Percentiles rank a stretch among this genome's conserved stretches.
Conservation (phyloP, 2,797 vertebrate species). For the Garrulus glandarius region DNA sequence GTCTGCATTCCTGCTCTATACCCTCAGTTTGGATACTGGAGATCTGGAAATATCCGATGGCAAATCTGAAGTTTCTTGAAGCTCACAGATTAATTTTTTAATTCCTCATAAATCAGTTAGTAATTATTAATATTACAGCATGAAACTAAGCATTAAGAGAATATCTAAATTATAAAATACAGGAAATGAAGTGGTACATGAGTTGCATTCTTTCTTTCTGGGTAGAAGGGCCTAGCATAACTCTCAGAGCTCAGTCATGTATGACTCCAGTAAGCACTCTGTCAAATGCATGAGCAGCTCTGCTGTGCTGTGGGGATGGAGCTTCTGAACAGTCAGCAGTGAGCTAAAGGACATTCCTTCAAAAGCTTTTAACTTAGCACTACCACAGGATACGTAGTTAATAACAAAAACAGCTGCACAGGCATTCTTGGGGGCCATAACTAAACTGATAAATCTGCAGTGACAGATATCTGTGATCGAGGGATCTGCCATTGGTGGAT, state of each 20-base stretch:
- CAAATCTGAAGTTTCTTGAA: slow-evolving; percentile 43
- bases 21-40: slow-evolving; percentile 34
- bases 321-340: not conserved
- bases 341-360: not conserved
- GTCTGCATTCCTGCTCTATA: slow-evolving; percentile 50
- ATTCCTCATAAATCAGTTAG: slow-evolving; percentile 38
- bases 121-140: slow-evolving; percentile 40
- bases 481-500: not conserved
- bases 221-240: not conserved
- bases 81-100: slow-evolving; percentile 23
- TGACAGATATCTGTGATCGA: not conserved
- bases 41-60: slow-evolving; percentile 48
- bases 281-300: not conserved
- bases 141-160: not conserved
- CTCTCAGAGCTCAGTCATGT: not conserved
- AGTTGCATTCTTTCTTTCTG: not conserved
- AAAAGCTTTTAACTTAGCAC: not conserved
- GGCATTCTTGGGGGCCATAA: not conserved
- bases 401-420: not conserved
- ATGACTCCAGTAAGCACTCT: not conserved
- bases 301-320: not conserved
- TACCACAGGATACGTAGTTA: not conserved
- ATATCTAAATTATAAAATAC: not conserved
- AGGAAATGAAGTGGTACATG: not conserved
- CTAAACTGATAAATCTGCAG: not conserved